Percentiles rank a stretch among this genome's conserved stretches.
phyloP scores from a whole-genome alignment of 2,113 vertebrate genomes.

The Mirounga angustirostris region DNA sequence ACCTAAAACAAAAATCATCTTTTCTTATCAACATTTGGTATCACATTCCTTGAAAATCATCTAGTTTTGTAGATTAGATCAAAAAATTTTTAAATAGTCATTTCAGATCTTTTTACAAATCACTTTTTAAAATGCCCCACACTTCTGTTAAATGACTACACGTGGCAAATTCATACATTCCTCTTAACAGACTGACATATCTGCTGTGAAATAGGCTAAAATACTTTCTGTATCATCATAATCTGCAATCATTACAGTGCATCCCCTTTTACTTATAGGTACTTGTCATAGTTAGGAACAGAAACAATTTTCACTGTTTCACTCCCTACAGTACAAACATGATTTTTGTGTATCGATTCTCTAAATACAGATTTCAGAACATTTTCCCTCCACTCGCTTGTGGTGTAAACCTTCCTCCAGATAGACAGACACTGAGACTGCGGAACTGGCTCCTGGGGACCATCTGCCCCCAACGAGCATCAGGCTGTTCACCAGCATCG shows the following conservation, averaged over 20 bases:
- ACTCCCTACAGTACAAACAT: neutral
- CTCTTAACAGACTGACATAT: neutral
- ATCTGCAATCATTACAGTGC: neutral
- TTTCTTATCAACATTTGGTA: neutral
- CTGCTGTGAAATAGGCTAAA: neutral
- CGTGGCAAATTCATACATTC: neutral
- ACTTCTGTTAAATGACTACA: neutral
- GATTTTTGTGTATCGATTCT: neutral
- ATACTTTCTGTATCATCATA: neutral
- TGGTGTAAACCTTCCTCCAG: neutral
- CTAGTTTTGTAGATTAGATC: neutral
- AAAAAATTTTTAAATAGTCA: neutral
- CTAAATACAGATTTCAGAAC: neutral
- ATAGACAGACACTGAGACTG: neutral
- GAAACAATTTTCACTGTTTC: neutral
- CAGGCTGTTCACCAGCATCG: neutral
- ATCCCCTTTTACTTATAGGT: neutral
- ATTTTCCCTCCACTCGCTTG: too few relatives aligned
- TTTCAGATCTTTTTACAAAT: neutral
- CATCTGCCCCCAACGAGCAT: neutral
- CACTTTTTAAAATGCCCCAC: neutral
- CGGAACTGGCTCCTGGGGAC: neutral
- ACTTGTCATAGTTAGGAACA: neutral
- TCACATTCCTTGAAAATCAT: slow-evolving; percentile 31
- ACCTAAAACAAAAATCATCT: neutral